Percentiles rank a stretch among this genome's conserved stretches.
Conservation (phyloP, 2,797 vertebrate species). For the Phoxinus dragarum region DNA sequence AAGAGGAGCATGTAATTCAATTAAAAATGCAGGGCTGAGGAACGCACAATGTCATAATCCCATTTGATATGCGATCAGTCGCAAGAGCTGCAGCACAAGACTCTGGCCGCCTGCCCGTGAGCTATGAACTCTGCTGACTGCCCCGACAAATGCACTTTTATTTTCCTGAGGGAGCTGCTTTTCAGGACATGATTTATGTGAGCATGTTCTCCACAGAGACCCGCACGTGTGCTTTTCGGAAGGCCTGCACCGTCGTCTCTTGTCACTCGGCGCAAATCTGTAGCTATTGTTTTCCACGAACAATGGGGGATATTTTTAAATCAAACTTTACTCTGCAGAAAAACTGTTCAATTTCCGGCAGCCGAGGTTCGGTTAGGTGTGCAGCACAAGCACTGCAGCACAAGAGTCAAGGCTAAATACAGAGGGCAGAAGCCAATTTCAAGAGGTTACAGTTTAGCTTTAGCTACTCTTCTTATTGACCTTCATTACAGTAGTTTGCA, state of each 20-base stretch:
- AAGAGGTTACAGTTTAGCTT: slow-evolving; percentile 55
- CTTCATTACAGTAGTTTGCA: slow-evolving; percentile 67
- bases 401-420: slow-evolving; percentile 52
- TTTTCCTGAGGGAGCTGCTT: slow-evolving; percentile 66
- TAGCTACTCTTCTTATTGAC: slow-evolving; percentile 67
- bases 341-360: slow-evolving; percentile 35
- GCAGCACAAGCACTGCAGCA: slow-evolving; percentile 27
- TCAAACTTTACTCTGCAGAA: slow-evolving; percentile 52
- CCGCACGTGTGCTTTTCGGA: slow-evolving; percentile 45
- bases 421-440: slow-evolving; percentile 59
- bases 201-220: slow-evolving; percentile 63
- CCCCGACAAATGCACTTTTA: slow-evolving; percentile 72
- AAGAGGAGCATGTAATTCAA: slow-evolving; percentile 74
- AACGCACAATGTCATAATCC: slow-evolving; percentile 70
- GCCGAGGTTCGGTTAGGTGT: slow-evolving; percentile 20
- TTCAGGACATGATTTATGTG: slow-evolving; percentile 75
- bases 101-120: slow-evolving; percentile 65
- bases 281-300: slow-evolving; percentile 66
- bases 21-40: slow-evolving; percentile 71
- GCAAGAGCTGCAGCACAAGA: slow-evolving; percentile 39
- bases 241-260: slow-evolving; percentile 22
- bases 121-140: slow-evolving; percentile 74
- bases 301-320: slow-evolving; percentile 64
- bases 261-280: slow-evolving; percentile 54
- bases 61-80: slow-evolving; percentile 54